Evolutionary conservation across 2,797 vertebrate genomes (phyloP), one percentile per base, ranked within the genome.

Genomic region (Liparis tanakae): DNA sequence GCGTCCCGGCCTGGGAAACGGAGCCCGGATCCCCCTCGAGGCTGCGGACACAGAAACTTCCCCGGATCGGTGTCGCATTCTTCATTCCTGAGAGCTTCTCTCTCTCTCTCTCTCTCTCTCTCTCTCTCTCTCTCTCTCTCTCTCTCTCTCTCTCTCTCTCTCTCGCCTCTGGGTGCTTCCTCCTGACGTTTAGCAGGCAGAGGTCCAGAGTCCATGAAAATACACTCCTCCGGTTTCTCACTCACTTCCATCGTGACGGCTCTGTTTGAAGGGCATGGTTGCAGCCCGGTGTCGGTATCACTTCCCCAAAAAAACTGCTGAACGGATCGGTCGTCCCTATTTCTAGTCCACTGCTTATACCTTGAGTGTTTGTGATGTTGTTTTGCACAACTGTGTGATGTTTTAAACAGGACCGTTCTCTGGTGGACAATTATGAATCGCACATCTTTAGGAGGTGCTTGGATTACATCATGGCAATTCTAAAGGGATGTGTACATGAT

Each of bases 1-100:
- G 54, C 66, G 15, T 18, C 59, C 55, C 50, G 18, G 63, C 51
- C 79, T 84, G 83, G 78, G 80, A 87, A 87, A 70, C 9, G 20
- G 78, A 80, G 58, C 34, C 78, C 2, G 53, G 48, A 60, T 64
- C 74, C 22, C 72, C 85, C 86, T 81, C 0, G 50, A 83, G 87
- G 82, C 84, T 81, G 72, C 37, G 56, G 88, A 83, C 83, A 44
- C 72, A 70, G 82, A 77, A 88, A 81, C 83, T 82, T 82, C 80
- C 83, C 84, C 51, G 68, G 87, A 86, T 89, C 86, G 46, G 79
- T 90, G 80, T 85, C 81, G 61, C 63, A 61, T 82, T 85, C 81
- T 82, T 86, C 74, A 81, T 82, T 80, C 79, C 74, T 74, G 33
- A 85, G 63, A 81, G 80, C 67, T 74, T 63, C 69, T 72, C 61